Evolutionary conservation across 1,140 invertebrate genomes (phyloP).

Genomic region (Dendroctonus ponderosae): DNA sequence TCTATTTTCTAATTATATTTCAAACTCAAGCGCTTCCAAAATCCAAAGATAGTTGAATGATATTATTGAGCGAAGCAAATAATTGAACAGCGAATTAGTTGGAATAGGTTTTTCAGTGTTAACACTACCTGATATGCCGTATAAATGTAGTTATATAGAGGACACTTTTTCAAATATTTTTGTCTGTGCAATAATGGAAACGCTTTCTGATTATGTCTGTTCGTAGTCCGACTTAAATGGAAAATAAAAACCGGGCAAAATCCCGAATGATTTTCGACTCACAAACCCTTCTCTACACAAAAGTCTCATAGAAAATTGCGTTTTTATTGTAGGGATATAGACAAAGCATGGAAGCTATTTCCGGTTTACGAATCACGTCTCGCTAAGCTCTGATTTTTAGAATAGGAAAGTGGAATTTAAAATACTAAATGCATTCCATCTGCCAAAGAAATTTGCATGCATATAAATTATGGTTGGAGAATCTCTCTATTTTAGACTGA

Average conservation of each 20-base stretch:
- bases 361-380: constrained; percentile 4
- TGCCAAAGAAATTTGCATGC: neutral
- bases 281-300: constrained; percentile 9
- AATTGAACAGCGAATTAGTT: too few species aligned
- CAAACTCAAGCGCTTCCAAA: too few species aligned
- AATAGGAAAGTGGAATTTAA: constrained; percentile 6
- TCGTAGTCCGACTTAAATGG: too few species aligned
- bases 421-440: constrained; percentile 2
- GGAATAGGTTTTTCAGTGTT: too few species aligned
- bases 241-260: too few species aligned
- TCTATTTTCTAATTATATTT: too few species aligned
- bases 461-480: neutral
- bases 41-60: too few species aligned
- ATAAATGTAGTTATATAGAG: too few species aligned
- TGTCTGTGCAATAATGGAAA: neutral
- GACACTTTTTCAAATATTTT: too few species aligned
- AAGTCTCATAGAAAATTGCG: constrained; percentile 10
- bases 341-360: constrained; percentile 4
- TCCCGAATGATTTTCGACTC: constrained; percentile 6
- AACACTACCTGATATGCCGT: too few species aligned
- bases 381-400: constrained; percentile 8
- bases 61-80: too few species aligned
- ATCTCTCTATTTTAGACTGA: neutral
- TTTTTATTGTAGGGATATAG: constrained; percentile 7
- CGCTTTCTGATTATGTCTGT: too few species aligned